A percentile compares a stretch with the other conserved stretches of the same genome.
Evolutionary conservation across 2,797 vertebrate genomes (phyloP).

Genomic region (Benthosema pterotum): DNA sequence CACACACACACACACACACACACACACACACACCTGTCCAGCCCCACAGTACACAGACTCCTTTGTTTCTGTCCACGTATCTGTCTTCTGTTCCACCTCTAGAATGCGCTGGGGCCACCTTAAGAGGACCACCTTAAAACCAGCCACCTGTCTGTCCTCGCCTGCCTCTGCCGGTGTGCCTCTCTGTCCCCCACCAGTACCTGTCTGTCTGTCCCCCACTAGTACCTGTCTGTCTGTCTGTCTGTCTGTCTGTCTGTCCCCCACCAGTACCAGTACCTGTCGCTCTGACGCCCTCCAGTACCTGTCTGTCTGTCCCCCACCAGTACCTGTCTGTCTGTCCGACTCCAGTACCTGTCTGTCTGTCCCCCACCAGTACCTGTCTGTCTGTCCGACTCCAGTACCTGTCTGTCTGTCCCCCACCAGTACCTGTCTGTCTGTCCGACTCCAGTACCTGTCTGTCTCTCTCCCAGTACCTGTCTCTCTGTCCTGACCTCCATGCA

Average conservation of each 20-base stretch:
- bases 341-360: too few species aligned
- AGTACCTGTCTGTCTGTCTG: background rate
- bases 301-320: conserved; percentile 18
- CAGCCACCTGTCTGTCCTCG: too few species aligned
- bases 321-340: too few species aligned
- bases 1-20: conserved; percentile 10
- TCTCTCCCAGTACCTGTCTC: background rate
- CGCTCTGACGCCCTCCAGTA: conserved; percentile 27
- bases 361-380: background rate
- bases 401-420: too few species aligned
- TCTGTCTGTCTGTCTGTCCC: background rate
- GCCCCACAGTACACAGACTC: background rate
- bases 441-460: conserved; percentile 7
- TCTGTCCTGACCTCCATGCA: background rate
- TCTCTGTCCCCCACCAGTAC: background rate
- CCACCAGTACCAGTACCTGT: background rate
- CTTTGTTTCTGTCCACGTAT: background rate
- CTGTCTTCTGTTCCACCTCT: conserved; percentile 6
- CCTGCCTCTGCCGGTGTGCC: background rate
- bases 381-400: background rate
- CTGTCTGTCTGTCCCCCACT: background rate
- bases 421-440: too few species aligned
- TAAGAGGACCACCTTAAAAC: conserved; percentile 22
- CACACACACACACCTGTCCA: conserved; percentile 11
- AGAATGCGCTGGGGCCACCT: conserved; percentile 23